phyloP scores from a whole-genome alignment of 2,888 invertebrate genomes.

The Mesorhabditis spiculigera region DNA sequence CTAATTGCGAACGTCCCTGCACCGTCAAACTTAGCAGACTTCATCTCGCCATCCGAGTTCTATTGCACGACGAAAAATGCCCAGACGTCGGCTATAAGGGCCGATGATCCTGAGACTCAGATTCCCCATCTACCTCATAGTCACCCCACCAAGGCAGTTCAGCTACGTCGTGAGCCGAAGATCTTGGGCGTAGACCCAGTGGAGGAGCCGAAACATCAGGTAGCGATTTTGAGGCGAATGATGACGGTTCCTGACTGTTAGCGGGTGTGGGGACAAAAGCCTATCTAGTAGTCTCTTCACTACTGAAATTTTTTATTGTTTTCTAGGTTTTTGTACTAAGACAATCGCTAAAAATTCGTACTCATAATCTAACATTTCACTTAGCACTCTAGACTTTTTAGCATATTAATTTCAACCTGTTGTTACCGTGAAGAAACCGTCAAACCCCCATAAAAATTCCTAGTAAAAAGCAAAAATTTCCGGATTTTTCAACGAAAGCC shows the following conservation, averaged over 20 bases:
- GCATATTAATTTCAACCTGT: no score
- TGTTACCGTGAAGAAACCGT: no score
- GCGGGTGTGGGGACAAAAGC: background rate
- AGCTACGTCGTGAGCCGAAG: constrained; percentile 68
- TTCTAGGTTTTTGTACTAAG: no score
- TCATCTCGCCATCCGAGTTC: constrained; percentile 83
- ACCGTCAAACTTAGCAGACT: constrained; percentile 72
- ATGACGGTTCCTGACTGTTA: background rate
- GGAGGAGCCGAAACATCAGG: background rate
- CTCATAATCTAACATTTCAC: no score
- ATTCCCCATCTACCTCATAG: constrained; percentile 55
- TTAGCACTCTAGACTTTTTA: no score
- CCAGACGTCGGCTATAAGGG: constrained; percentile 22
- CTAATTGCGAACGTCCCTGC: constrained; percentile 88
- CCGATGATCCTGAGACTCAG: constrained; percentile 15
- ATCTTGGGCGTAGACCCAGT: constrained; percentile 68
- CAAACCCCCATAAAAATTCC: no score
- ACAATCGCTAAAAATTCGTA: no score
- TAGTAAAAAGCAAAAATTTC: no score
- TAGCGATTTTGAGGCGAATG: background rate
- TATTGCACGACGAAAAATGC: constrained; percentile 67
- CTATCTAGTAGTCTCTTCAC: no score
- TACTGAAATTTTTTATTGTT: no score
- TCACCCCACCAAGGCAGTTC: constrained; percentile 58
- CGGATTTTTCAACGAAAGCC: no score